Base-by-base conservation (phyloP, 1,140 invertebrate species). In the Pseudomyrmex concolor region DNA sequence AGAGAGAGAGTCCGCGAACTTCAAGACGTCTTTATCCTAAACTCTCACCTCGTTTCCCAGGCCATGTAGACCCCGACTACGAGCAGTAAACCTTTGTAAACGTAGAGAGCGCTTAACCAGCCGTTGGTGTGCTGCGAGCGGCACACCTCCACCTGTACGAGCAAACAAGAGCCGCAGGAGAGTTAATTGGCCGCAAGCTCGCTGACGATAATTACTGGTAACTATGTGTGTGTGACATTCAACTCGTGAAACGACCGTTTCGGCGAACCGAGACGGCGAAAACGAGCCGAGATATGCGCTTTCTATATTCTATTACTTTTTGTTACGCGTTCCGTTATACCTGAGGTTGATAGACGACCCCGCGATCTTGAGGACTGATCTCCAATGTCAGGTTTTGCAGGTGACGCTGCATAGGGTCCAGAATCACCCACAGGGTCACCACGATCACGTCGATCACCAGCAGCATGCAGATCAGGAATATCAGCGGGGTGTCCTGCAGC, bases 41-140 rank as follows among this genome's bases (percentile, higher is more conserved):
- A 80, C 48, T 34, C 78, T 84, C 87, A 95, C 95, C 95, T 96
- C 13, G 99, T 99, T 95, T 99, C 98, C 99, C 99, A 99, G 0
- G 99, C 99, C 96, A 99, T 97, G 94, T 99, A 99, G 60, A 98
- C 97, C 0, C 98, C 98, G 83, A 98, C 97, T 13, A 98, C 95
- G 0, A 99, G 94, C 10, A 98, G 94, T 1, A 98, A 94, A 0
- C 97, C 97, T 94, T 99, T 98, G 95, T 98, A 98, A 45, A 96
- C 96, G 92, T 98, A 98, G 12, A 99, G 95, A 0, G 96, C 97
- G 51, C 97, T 96, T 17, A 98, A 94, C 98, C 98, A 99, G 45
- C 97, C 97, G 64, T 96, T 96, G 7, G 97, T 97, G 91, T 98
- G 97, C 82, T 97, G 95, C 1, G 97, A 98, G 87, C 96, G 95